Evolutionary conservation across 2,797 vertebrate genomes (phyloP).

Genomic region (Crypturellus tataupa): DNA sequence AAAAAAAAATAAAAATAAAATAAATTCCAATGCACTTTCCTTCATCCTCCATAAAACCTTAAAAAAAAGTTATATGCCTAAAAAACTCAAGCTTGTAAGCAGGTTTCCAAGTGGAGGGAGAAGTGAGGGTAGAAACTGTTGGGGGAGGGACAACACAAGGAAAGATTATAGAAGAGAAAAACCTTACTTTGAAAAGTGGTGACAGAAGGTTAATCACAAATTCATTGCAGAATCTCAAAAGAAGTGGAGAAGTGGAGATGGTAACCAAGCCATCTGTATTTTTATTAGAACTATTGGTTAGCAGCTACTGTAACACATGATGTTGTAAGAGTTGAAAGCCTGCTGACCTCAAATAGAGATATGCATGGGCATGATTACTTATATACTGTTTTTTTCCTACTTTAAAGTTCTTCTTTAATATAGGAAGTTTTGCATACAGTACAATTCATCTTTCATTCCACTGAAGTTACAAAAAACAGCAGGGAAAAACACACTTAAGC

Average conservation of each 20-base stretch:
- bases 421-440: background rate
- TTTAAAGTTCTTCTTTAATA: background rate
- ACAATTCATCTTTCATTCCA: background rate
- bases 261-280: conserved; percentile 37
- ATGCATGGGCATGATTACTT: background rate
- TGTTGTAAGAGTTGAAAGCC: background rate
- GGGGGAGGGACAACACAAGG: background rate
- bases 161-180: background rate
- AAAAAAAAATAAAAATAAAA: background rate
- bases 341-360: background rate
- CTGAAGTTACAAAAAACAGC: background rate
- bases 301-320: conserved; percentile 6
- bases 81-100: background rate
- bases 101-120: background rate
- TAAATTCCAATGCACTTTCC: background rate
- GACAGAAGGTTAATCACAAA: conserved; percentile 51
- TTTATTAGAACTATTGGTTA: conserved; percentile 37
- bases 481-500: background rate
- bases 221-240: conserved; percentile 10
- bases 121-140: background rate
- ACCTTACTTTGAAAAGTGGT: background rate
- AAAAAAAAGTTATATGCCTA: background rate
- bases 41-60: conserved; percentile 3
- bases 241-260: background rate
- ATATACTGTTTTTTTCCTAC: background rate